These are phyloP conservation scores for Dromius quadrimaculatus DNA, from an alignment of 2,888 invertebrate species.

Conservation along the genomic window DNA sequence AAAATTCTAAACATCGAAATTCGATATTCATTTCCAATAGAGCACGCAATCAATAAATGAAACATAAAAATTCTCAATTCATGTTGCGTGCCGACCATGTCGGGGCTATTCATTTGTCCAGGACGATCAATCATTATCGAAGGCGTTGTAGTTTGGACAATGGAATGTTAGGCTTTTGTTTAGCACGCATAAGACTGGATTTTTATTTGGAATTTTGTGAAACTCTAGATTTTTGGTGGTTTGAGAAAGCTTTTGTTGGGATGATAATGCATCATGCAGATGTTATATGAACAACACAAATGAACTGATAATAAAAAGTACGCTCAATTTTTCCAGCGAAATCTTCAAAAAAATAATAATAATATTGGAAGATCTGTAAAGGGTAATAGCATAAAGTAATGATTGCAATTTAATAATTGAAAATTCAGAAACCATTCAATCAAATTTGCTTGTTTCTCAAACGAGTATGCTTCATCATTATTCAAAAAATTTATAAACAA, in stretches of 20 bases:
- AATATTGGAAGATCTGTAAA: too few species aligned
- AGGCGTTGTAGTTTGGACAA: slow-evolving; percentile 9
- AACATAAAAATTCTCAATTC: slow-evolving; percentile 20
- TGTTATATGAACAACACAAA: not conserved
- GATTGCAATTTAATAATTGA: too few species aligned
- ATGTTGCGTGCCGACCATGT: slow-evolving; percentile 9
- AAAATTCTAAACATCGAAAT: slow-evolving; percentile 7
- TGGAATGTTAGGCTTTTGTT: slow-evolving; percentile 24
- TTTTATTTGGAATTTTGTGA: slow-evolving; percentile 9
- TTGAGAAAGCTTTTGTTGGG: slow-evolving; percentile 2
- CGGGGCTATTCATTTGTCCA: slow-evolving; percentile 22
- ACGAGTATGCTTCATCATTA: too few species aligned
- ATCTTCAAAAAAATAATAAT: too few species aligned
- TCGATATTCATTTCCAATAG: slow-evolving; percentile 19
- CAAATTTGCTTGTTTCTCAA: too few species aligned
- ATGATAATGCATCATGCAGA: slow-evolving; percentile 19
- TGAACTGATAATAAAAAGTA: too few species aligned
- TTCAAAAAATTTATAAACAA: too few species aligned
- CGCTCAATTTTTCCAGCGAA: too few species aligned
- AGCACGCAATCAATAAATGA: slow-evolving; percentile 21
- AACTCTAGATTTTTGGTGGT: slow-evolving; percentile 26
- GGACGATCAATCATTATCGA: slow-evolving; percentile 24
- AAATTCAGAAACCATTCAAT: too few species aligned
- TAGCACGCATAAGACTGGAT: slow-evolving; percentile 10
- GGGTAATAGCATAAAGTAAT: too few species aligned